A percentile compares a stretch with the other conserved stretches of the same genome.
Conservation (phyloP, 2,797 vertebrate species). For the Rhincodon typus region DNA sequence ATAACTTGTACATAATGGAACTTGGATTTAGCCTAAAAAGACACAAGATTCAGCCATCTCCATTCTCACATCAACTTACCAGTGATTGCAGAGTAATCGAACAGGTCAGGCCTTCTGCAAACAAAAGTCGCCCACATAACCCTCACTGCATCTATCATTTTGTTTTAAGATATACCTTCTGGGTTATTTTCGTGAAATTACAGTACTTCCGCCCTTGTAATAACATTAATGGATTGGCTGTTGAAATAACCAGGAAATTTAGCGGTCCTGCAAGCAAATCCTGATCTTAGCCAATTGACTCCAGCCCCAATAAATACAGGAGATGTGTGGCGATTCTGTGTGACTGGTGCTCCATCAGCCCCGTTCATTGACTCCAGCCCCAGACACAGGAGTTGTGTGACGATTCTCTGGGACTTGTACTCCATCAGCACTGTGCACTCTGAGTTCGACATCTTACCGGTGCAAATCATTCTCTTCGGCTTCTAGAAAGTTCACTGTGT, state of each 20-base stretch:
- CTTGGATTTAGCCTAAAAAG: too few relatives aligned
- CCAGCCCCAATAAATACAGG: constrained; percentile 34
- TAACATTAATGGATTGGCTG: constrained; percentile 25
- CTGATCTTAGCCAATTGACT: constrained; percentile 33
- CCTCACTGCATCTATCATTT: constrained; percentile 34
- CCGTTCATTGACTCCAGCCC: constrained; percentile 34
- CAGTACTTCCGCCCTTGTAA: constrained; percentile 35
- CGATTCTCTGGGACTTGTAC: constrained; percentile 35
- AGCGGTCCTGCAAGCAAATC: constrained; percentile 31
- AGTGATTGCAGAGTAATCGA: constrained; percentile 30
- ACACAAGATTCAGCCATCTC: constrained; percentile 18
- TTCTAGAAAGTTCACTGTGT: constrained; percentile 94
- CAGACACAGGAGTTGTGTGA: constrained; percentile 29
- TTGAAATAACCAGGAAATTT: constrained; percentile 30
- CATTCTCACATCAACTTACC: constrained; percentile 34
- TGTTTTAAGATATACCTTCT: constrained; percentile 38
- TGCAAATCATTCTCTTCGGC: constrained; percentile 93
- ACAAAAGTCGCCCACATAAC: constrained; percentile 38
- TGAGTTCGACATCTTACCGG: constrained; percentile 60
- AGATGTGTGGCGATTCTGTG: constrained; percentile 35
- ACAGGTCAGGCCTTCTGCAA: constrained; percentile 35
- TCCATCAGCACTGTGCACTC: constrained; percentile 36
- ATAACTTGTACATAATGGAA: constrained; percentile 14
- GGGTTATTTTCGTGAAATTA: constrained; percentile 38
- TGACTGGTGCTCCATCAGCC: constrained; percentile 33